phyloP scores from a whole-genome alignment of 2,113 vertebrate species.

The Poeciliopsis prolifica region DNA sequence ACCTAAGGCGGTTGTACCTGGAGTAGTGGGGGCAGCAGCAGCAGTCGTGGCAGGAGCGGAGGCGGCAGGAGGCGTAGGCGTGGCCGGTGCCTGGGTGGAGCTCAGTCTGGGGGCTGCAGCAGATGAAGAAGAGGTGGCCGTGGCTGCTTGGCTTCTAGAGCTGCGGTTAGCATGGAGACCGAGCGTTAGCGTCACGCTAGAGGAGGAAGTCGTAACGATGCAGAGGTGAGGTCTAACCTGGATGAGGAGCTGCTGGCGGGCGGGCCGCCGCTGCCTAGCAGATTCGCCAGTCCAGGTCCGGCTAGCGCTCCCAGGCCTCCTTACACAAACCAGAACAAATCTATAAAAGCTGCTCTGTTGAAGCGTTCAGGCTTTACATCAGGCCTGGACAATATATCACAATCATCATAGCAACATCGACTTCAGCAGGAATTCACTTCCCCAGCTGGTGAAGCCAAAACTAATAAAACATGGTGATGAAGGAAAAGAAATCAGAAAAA shows the following conservation, averaged over 20 bases:
- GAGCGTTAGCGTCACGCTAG: neutral
- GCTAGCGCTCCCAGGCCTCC: constrained; percentile 93
- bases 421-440: too few species aligned
- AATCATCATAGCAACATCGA: too few species aligned
- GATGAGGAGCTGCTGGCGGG: constrained; percentile 92
- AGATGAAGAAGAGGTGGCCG: constrained; percentile 71
- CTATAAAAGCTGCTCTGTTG: neutral
- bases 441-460: too few species aligned
- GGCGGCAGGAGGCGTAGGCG: constrained; percentile 72
- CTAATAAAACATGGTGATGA: too few species aligned
- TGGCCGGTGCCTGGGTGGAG: constrained; percentile 69
- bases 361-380: neutral
- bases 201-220: neutral
- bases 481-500: too few species aligned
- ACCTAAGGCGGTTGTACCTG: constrained; percentile 43
- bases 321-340: constrained; percentile 49
- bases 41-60: constrained; percentile 56
- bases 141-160: constrained; percentile 78
- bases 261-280: constrained; percentile 91
- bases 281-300: constrained; percentile 91
- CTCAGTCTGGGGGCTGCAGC: constrained; percentile 60
- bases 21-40: constrained; percentile 65
- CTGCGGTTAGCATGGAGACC: constrained; percentile 7
- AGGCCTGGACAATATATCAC: neutral
- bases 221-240: constrained; percentile 76